Evolutionary conservation across 2,797 vertebrate species (phyloP).

Genomic region (Anguilla pacifica): DNA sequence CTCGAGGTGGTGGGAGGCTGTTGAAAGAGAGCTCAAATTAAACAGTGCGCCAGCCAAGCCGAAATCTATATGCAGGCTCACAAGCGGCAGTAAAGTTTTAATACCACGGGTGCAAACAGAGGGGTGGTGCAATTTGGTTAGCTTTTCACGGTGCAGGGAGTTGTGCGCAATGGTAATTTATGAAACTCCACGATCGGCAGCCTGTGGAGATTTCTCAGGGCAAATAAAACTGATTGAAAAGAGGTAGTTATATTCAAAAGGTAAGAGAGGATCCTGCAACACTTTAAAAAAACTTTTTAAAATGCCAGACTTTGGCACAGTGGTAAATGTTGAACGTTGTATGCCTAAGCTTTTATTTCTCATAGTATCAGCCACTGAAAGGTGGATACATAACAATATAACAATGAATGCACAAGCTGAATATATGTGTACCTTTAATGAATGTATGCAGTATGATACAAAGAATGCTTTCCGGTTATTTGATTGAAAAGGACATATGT

Average conservation of each 20-base stretch:
- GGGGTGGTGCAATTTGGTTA: slow-evolving; percentile 6
- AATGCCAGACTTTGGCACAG: not conserved
- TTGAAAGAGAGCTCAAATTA: slow-evolving; percentile 18
- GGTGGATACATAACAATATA: not conserved
- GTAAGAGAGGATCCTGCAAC: not conserved
- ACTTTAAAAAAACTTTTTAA: not conserved
- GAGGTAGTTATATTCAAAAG: slow-evolving; percentile 19
- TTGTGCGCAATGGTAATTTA: slow-evolving; percentile 62
- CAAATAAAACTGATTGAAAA: slow-evolving; percentile 53
- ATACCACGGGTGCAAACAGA: slow-evolving; percentile 21
- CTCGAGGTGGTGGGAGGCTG: not conserved
- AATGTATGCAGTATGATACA: not conserved
- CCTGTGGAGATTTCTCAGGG: slow-evolving; percentile 53
- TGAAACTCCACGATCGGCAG: slow-evolving; percentile 60
- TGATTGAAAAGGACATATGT: not conserved
- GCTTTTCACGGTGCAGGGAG: slow-evolving; percentile 51
- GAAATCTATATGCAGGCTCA: slow-evolving; percentile 25
- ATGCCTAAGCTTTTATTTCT: not conserved
- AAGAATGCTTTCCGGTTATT: not conserved
- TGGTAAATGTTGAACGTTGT: not conserved
- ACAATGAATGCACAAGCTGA: not conserved
- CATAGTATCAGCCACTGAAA: not conserved
- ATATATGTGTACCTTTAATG: not conserved
- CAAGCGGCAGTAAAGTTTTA: slow-evolving; percentile 19
- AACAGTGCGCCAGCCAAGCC: not conserved